A percentile compares a stretch with the other conserved stretches of the same genome.
Conservation (phyloP, 2,888 invertebrate species). For the Bombyx huttoni region DNA sequence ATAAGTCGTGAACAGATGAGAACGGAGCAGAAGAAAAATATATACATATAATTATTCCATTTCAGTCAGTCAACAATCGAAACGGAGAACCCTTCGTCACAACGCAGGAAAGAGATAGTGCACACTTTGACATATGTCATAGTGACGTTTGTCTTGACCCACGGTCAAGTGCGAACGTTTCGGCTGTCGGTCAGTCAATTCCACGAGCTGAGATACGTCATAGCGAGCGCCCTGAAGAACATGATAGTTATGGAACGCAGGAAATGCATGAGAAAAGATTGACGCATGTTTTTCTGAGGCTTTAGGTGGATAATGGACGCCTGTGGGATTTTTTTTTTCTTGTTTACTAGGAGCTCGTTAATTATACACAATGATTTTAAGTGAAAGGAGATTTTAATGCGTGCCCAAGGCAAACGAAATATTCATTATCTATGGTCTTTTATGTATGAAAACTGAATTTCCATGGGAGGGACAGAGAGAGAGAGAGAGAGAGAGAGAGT, state of each 20-base stretch:
- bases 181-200: slow-evolving; percentile 42
- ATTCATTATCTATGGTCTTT: too few relatives aligned
- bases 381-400: too few relatives aligned
- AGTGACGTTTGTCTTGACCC: slow-evolving; percentile 29
- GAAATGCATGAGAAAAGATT: slow-evolving; percentile 50
- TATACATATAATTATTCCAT: slow-evolving; percentile 9
- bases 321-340: too few relatives aligned
- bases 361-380: too few relatives aligned
- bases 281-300: slow-evolving; percentile 29
- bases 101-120: slow-evolving; percentile 28
- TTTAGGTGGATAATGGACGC: not conserved
- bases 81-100: slow-evolving; percentile 16
- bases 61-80: slow-evolving; percentile 43
- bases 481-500: too few relatives aligned
- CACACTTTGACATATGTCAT: slow-evolving; percentile 34
- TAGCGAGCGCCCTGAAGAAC: slow-evolving; percentile 48
- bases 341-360: too few relatives aligned
- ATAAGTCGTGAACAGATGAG: too few relatives aligned
- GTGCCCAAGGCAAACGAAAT: too few relatives aligned
- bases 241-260: slow-evolving; percentile 50
- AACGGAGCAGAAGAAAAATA: slow-evolving; percentile 1
- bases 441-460: too few relatives aligned
- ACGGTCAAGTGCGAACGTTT: slow-evolving; percentile 29
- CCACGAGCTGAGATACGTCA: slow-evolving; percentile 40
- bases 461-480: too few relatives aligned